Evolutionary conservation across 2,888 invertebrate genomes (phyloP).

Genomic region (Euzophera pinguis): DNA sequence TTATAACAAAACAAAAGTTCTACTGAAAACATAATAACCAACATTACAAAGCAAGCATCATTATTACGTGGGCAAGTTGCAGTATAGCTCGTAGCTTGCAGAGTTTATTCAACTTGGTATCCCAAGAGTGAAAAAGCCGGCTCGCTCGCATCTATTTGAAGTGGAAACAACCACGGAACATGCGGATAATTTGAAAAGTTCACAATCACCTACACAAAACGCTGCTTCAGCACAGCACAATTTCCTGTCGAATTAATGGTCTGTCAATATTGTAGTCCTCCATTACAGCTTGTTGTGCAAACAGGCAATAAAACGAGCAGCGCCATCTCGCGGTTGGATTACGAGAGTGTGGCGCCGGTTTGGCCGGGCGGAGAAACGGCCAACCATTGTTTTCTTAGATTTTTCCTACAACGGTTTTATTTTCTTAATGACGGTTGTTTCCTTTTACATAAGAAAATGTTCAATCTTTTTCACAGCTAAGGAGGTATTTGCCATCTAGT

Average conservation of each 20-base stretch:
- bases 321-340: conserved; percentile 67
- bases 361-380: conserved; percentile 5
- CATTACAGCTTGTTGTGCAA: conserved; percentile 72
- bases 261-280: conserved; percentile 77
- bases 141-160: conserved; percentile 46
- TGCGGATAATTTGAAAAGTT: conserved; percentile 78
- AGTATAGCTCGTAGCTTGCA: conserved; percentile 29
- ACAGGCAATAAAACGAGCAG: conserved; percentile 65
- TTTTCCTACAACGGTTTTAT: not conserved
- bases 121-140: conserved; percentile 38
- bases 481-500: too few species aligned
- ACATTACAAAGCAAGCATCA: not conserved
- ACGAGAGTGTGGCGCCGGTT: conserved; percentile 51
- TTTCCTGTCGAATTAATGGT: conserved; percentile 78
- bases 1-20: conserved; percentile 5
- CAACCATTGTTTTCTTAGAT: not conserved
- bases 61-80: conserved; percentile 16
- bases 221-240: conserved; percentile 76
- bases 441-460: too few species aligned
- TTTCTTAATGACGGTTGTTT: too few species aligned
- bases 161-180: conserved; percentile 63
- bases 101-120: conserved; percentile 50
- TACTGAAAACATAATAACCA: conserved; percentile 1
- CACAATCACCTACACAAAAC: conserved; percentile 71
- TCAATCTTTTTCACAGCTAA: not conserved